These are phyloP conservation scores for Monomorium pharaonis DNA, from an alignment of 1,140 invertebrate species.

Conservation along the genomic window DNA sequence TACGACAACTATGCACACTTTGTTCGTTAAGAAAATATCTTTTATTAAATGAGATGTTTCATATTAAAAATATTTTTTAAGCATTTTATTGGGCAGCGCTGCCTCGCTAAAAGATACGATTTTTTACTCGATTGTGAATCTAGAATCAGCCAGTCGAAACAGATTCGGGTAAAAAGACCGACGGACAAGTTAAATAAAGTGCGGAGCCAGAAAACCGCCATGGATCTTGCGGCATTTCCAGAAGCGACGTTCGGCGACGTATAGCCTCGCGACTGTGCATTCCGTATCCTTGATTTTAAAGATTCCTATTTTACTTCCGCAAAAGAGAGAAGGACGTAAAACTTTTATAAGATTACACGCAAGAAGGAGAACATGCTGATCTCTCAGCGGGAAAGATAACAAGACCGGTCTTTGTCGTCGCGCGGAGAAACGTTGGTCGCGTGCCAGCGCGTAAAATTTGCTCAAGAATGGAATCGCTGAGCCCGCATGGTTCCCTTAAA, in stretches of 20 bases:
- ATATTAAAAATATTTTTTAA: neutral
- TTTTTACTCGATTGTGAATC: neutral
- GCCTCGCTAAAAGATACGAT: neutral
- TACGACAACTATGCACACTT: neutral
- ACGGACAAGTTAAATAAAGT: constrained; percentile 17
- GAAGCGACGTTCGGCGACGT: neutral
- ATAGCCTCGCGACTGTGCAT: neutral
- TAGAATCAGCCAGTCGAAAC: constrained; percentile 1
- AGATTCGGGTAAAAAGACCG: constrained; percentile 1
- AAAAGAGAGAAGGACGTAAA: neutral
- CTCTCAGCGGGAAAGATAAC: constrained; percentile 32
- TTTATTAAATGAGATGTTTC: neutral
- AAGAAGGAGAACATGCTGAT: neutral
- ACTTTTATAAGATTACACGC: constrained; percentile 41
- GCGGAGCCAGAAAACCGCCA: neutral
- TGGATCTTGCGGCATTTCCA: neutral
- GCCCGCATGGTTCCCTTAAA: constrained; percentile 13
- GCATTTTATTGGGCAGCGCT: neutral
- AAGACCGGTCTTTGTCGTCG: constrained; percentile 29
- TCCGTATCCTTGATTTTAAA: constrained; percentile 5
- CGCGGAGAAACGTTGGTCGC: constrained; percentile 10
- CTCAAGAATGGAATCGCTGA: constrained; percentile 22
- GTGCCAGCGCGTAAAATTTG: constrained; percentile 41
- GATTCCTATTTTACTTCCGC: constrained; percentile 32
- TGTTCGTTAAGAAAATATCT: neutral